Conservation (phyloP, 2,888 invertebrate species). For the Mamestra brassicae region DNA sequence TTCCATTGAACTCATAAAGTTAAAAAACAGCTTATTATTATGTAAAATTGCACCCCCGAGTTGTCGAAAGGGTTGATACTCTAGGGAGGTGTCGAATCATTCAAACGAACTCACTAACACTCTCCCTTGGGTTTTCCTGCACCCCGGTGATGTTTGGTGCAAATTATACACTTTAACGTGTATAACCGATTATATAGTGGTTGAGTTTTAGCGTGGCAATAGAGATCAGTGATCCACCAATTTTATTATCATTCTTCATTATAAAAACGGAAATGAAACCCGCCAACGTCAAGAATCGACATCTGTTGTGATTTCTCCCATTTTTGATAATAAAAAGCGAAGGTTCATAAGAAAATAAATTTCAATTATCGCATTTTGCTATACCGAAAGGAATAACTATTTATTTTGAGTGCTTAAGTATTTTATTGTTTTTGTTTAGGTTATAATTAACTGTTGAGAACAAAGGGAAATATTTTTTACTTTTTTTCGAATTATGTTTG, state of each 20-base stretch:
- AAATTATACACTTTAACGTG: conserved; percentile 63
- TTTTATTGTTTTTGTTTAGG: too few species aligned
- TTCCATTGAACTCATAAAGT: conserved; percentile 27
- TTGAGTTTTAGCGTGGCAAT: neutral
- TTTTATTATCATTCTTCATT: neutral
- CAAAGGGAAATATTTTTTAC: too few species aligned
- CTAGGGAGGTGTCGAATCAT: conserved; percentile 88
- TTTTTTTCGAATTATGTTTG: neutral
- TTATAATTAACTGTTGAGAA: neutral
- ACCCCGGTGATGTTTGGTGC: conserved; percentile 71
- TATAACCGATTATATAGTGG: neutral
- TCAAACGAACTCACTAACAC: conserved; percentile 87
- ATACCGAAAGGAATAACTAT: too few species aligned
- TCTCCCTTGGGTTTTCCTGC: conserved; percentile 84
- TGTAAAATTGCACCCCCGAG: conserved; percentile 77
- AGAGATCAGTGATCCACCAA: neutral
- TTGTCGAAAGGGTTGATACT: conserved; percentile 84
- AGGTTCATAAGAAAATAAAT: too few species aligned
- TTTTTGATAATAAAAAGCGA: too few species aligned
- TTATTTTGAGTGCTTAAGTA: too few species aligned
- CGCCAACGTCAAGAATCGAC: neutral
- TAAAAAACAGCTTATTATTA: conserved; percentile 70
- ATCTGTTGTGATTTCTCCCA: too few species aligned
- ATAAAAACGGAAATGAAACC: neutral
- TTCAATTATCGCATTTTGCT: too few species aligned